Base-by-base conservation (phyloP, 1,140 invertebrate genomes). In the Cherax quadricarinatus region DNA sequence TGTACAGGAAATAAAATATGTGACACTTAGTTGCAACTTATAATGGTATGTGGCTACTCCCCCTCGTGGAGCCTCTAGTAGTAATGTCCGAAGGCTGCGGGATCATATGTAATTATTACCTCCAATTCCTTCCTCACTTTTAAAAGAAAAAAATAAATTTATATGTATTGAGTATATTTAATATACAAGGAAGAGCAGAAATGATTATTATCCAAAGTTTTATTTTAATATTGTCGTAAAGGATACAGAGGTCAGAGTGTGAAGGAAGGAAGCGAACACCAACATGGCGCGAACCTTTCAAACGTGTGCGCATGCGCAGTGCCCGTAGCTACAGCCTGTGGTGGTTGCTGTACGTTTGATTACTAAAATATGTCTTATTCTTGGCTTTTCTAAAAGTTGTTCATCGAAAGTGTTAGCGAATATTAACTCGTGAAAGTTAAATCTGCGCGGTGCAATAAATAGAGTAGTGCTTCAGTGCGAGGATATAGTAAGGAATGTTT, bases 261-360 rank as follows among this genome's bases (percentile, higher is more conserved):
- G 4, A 24, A 51, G 6, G 18, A 30, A 49, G 21, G 82, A 84
- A 16, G 21, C 82, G n/a, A 70, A 85, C 83, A 85, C 41, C 51
- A 60, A n/a, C 75, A 62, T 79, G 86, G 86, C 86, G 86, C 62
- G 86, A 88, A 88, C n/a, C 86, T 88, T 88, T 88, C 86, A 88
- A 88, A 88, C 80, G 3, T 48, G 51, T 62, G n/a, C 86, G 86
- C 86, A 62, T 88, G 86, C 75, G 86, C 86, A 79, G 86, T 79
- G 48, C 6, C 73, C 21, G 12, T 85, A 14, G 83, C 48, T 85
- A 41, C 60, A 41, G 1, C 30, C 5, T 57, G 83, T 21, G 60
- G 83, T 66, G 24, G 49, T 4, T 41, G 16, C 49, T 21, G 21
- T 16, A 4, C 7, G 62, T 21, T 49, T 30, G 83, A 41, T 30